Percentiles rank a stretch among this genome's conserved stretches.
Conservation (phyloP, 2,888 invertebrate species). For the Odontothrips loti region DNA sequence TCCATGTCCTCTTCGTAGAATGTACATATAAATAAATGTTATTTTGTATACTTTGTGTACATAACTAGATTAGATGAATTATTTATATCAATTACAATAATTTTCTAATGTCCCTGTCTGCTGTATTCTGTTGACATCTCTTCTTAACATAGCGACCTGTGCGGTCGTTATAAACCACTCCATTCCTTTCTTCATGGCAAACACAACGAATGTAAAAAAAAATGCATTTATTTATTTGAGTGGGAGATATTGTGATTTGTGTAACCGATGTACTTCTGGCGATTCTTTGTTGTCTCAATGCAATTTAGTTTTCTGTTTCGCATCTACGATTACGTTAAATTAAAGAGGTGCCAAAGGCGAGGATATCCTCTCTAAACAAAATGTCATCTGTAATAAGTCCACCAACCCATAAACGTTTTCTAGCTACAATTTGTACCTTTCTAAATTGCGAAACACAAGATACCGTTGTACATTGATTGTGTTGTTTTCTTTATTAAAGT, state of each 20-base stretch:
- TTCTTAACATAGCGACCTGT: background rate
- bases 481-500: constrained; percentile 25
- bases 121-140: background rate
- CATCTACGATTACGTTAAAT: background rate
- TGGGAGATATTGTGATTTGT: constrained; percentile 11
- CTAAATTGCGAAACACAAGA: constrained; percentile 16
- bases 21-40: constrained; percentile 9
- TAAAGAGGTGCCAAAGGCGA: background rate
- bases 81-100: constrained; percentile 17
- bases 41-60: background rate
- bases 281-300: background rate
- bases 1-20: constrained; percentile 5
- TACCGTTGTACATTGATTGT: constrained; percentile 18
- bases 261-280: constrained; percentile 12
- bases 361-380: background rate
- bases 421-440: background rate
- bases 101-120: constrained; percentile 16
- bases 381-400: background rate
- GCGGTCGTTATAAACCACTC: background rate
- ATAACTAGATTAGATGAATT: constrained; percentile 11
- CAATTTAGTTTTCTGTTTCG: background rate
- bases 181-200: constrained; percentile 16
- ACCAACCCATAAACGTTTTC: background rate
- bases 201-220: constrained; percentile 20
- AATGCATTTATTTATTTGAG: constrained; percentile 21